Evolutionary conservation across 2,113 vertebrate species (phyloP).

Genomic region (Crotalus helleri): DNA sequence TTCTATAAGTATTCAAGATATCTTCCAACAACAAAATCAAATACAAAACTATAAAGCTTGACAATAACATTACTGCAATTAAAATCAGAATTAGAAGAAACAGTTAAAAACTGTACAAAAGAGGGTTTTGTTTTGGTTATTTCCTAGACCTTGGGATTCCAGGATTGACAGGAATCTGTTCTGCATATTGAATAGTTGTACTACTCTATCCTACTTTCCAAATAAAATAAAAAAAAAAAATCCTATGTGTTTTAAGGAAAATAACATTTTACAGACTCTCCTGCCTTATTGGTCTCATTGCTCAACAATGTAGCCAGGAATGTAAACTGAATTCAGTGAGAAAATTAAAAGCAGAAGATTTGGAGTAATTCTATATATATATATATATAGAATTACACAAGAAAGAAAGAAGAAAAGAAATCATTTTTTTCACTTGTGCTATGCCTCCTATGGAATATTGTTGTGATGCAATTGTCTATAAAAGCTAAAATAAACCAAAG

Average conservation of each 20-base stretch:
- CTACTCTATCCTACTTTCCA: neutral
- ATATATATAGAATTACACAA: too few relatives aligned
- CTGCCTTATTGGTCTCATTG: neutral
- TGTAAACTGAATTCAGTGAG: conserved; percentile 7
- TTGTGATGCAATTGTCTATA: neutral
- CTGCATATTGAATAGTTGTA: neutral
- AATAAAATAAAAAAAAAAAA: neutral
- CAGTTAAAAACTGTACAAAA: neutral
- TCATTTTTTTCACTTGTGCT: neutral
- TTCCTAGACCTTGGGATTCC: neutral
- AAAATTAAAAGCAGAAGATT: conserved; percentile 16
- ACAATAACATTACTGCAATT: neutral
- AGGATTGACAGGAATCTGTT: neutral
- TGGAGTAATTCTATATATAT: too few relatives aligned
- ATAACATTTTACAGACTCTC: neutral
- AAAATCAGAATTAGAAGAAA: neutral
- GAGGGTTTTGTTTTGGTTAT: neutral
- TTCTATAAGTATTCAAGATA: neutral
- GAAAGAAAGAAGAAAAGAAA: neutral
- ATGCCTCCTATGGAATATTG: too few relatives aligned
- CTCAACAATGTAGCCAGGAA: neutral
- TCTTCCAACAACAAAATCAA: neutral
- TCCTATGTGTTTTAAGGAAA: neutral
- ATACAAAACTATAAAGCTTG: neutral
- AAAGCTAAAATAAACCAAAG: neutral